Evolutionary conservation across 2,888 invertebrate species (phyloP).

Genomic region (Linyphia triangularis): DNA sequence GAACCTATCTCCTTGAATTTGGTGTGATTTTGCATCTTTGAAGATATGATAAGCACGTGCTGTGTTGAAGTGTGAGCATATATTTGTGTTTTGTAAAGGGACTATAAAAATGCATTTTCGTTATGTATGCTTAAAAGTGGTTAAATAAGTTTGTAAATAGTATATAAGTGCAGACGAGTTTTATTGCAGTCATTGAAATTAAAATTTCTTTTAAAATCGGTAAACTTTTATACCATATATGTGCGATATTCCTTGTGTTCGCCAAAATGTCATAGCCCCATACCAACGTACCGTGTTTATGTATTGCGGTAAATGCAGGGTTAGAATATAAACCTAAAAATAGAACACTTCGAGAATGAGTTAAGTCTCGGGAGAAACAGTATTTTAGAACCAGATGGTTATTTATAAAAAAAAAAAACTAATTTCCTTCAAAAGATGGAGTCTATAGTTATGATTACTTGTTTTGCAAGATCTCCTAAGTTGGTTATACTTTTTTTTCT

Average conservation of each 20-base stretch:
- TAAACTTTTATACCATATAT: background rate
- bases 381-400: conserved; percentile 48
- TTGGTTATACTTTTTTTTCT: conserved; percentile 24
- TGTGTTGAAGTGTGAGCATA: background rate
- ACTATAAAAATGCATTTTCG: no score
- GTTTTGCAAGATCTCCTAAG: background rate
- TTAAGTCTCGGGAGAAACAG: conserved; percentile 18
- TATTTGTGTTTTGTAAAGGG: no score
- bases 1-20: background rate
- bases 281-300: background rate
- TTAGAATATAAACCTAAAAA: conserved; percentile 2
- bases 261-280: conserved; percentile 17
- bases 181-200: background rate
- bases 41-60: no score
- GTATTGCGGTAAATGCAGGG: conserved; percentile 2
- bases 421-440: background rate
- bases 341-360: background rate
- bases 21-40: background rate
- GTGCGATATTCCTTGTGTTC: conserved; percentile 8
- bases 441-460: background rate
- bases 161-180: background rate
- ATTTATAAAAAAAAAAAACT: conserved; percentile 4
- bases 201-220: background rate
- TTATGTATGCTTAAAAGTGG: no score
- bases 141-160: background rate